Evolutionary conservation across 2,113 vertebrate genomes (phyloP), one percentile per base, ranked within the genome.

Genomic region (Mirounga angustirostris): DNA sequence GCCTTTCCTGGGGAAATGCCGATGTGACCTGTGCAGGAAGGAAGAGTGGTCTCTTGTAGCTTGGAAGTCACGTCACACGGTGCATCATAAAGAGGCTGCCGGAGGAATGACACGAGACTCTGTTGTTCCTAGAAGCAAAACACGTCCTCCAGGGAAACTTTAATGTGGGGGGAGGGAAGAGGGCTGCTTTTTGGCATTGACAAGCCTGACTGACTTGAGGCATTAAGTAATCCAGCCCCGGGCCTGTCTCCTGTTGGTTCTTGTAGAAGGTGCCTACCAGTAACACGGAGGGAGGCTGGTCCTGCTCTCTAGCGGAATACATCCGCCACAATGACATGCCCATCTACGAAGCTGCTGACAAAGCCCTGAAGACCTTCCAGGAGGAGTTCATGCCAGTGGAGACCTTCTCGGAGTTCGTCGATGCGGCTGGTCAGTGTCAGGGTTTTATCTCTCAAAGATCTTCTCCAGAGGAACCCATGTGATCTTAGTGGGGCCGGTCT

Each of bases 201-300:
- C 7, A 13, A 43, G 56, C 61, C 63, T 46, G 50, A 19, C 71
- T 46, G 46, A 5, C 26, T 52, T 13, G 58, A n/a, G 21, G 71
- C 50, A 5, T 54, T 43, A 18, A 33, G 28, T 93, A 18, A 94
- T 2, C 36, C 19, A 7, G 22, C 56, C 52, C 50, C 43, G 14
- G 22, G 71, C 65, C 59, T 13, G 0, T 78, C 54, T 81, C 76
- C 56, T 61, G 24, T 79, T 67, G 43, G 4, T 79, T 89, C n/a
- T 28, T 65, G 4, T 96, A 99, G 99, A 99, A 99, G 99, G 99
- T 99, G 97, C 99, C 99, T 98, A 99, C 99, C 97, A 99, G 99
- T 98, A 99, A 99, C 99, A 99, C 99, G 4, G 99, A 99, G 98
- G 99, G 99, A 95, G 99, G 99, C 99, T 99, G 99, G 99, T 99